Evolutionary conservation across 2,113 vertebrate species (phyloP), one percentile per base, ranked within the genome.

Genomic region (Odocoileus virginianus): DNA sequence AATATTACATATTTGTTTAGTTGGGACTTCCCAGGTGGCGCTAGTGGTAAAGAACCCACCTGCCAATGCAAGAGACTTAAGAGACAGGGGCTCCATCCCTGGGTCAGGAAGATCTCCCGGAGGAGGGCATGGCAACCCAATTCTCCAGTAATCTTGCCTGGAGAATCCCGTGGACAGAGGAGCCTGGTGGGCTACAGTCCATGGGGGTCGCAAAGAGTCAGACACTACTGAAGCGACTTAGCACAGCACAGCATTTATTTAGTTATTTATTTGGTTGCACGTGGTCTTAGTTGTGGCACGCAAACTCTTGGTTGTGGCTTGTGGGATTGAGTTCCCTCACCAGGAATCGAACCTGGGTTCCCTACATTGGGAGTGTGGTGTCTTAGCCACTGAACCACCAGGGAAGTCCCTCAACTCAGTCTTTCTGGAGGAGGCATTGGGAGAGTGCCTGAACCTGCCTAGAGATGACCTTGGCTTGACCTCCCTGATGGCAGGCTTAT

Each of bases 381-480:
- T 76, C 71, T 76, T 25, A 76, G 40, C 13, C 40, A 76, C 36
- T 76, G 40, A 76, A 14, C 40, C 71, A 43, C 40, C 21, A 74
- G 71, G 71, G 71, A 76, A 27, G 40, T 76, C 71, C 71, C 40
- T 76, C 60, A 71, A 30, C 78, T 74, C 55, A 15, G 47, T 15
- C 17, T 47, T 76, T 50, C 30, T 33, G 50, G 76, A 91, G 78
- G 58, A 95, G 16, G 57, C 90, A 57, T 55, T 61, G 55, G 61
- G 27, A 84, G 64, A 61, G 33, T 87, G 30, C 43, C 50, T 85
- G 84, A 84, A 90, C 33, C 23, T 55, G 43, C 67, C 61, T 91
- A 19, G 83, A 93, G 87, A 79, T 96, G 89, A 93, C 92, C 92
- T 96, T 93, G 83, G 27, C 67, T 45, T 89, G 87, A 91, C 87